Conservation (phyloP, 2,888 invertebrate species). For the Eutolmus rufibarbis region DNA sequence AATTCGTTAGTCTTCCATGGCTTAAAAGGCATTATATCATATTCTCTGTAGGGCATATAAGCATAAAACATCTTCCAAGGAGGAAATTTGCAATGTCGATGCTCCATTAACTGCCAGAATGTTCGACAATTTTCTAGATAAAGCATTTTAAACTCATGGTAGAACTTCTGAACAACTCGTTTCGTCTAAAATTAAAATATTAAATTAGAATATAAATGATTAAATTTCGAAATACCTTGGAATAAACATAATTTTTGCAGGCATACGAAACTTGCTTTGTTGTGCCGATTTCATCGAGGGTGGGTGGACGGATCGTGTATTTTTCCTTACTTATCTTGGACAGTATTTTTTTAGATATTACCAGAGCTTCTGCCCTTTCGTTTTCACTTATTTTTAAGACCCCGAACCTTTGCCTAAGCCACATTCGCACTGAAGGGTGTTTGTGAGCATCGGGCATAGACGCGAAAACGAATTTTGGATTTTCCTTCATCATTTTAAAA, state of each 20-base stretch:
- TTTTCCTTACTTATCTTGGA: conserved; percentile 45
- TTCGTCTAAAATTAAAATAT: conserved; percentile 45
- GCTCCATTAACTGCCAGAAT: conserved; percentile 54
- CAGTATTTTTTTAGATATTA: conserved; percentile 48
- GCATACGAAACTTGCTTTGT: conserved; percentile 48
- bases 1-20: conserved; percentile 42
- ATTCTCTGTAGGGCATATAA: conserved; percentile 55
- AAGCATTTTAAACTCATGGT: conserved; percentile 48
- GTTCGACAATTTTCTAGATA: conserved; percentile 53
- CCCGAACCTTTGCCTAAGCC: conserved; percentile 56
- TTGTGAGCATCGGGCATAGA: conserved; percentile 55
- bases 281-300: conserved; percentile 49
- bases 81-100: conserved; percentile 51
- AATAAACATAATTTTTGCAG: conserved; percentile 47
- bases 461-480: conserved; percentile 56
- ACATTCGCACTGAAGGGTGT: conserved; percentile 54
- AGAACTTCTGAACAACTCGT: conserved; percentile 46
- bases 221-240: conserved; percentile 50
- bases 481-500: conserved; percentile 51
- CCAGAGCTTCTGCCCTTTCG: conserved; percentile 48
- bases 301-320: conserved; percentile 47
- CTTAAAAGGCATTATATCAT: conserved; percentile 45
- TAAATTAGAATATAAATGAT: not conserved
- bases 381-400: conserved; percentile 42
- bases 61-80: conserved; percentile 54